Evolutionary conservation across 2,888 invertebrate genomes (phyloP), one percentile per base, ranked within the genome.

Genomic region (Habroteleia sp.): DNA sequence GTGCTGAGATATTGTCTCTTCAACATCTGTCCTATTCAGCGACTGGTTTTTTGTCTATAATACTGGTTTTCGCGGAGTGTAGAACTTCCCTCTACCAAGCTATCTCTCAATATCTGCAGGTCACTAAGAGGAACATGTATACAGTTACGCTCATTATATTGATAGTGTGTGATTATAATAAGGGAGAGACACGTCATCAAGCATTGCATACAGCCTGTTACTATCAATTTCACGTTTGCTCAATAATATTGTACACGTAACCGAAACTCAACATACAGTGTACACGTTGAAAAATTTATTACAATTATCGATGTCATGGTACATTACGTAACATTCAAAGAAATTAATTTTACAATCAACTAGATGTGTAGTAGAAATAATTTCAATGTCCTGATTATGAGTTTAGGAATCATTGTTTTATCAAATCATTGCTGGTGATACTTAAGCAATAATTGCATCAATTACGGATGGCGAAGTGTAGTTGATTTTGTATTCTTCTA

Each of bases 91-190:
- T 37, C 13, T 39, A 10, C 52, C 10, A 44, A 52, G 69, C 60
- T 41, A 27, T 60, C 44, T 29, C 60, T 68, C 50, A 37, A 33
- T 60, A 60, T 60, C 42, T 29, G 35, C 44, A 46, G 68, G 68
- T 68, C 58, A 58, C 50, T 58, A 35, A 68, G 68, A 68, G 48
- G 58, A 58, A 42, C 41, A 29, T 41, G 35, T 50, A 50, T 58
- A 58, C 31, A 35, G 68, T 50, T 46, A 50, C 58, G 68, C 48
- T 68, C 50, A 58, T 68, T 68, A 58, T 58, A 68, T 58, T 48
- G 68, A 69, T 69, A 69, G 69, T 37, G 60, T 48, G 50, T 69
- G 58, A 69, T 69, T 60, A 69, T 69, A 60, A 69, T 69, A 48
- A 60, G 58, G 58, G 39, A 48, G 39, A 42, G 20, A 50, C 52